Conservation (phyloP, 2,888 invertebrate species). For the Nomada fabriciana region DNA sequence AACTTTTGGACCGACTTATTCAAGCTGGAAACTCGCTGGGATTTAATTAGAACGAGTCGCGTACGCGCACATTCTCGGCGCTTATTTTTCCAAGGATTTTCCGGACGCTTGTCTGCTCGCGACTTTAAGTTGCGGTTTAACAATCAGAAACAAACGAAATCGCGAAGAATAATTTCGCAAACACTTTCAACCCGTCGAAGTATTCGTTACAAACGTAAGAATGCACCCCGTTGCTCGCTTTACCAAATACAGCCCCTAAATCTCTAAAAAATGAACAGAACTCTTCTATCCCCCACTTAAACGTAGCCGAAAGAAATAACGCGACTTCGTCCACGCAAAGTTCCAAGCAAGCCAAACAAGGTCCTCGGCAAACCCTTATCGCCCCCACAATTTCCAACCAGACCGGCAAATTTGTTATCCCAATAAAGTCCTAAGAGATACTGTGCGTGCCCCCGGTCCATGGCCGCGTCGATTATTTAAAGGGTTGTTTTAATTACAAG, state of each 20-base stretch:
- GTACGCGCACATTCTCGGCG: background rate
- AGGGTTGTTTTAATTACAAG: constrained; percentile 55
- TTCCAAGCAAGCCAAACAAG: background rate
- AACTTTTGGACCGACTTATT: constrained; percentile 34
- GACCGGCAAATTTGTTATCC: constrained; percentile 25
- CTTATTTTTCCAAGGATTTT: constrained; percentile 10
- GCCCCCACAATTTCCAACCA: constrained; percentile 3
- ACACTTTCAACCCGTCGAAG: no score
- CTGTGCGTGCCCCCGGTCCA: background rate
- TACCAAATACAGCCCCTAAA: no score
- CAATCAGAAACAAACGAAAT: no score
- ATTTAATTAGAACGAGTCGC: constrained; percentile 53
- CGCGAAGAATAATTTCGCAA: no score
- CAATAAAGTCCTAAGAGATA: constrained; percentile 25
- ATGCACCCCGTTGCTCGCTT: no score
- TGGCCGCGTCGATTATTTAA: constrained; percentile 46
- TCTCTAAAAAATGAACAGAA: background rate
- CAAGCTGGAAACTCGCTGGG: constrained; percentile 27
- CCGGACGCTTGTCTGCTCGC: no score
- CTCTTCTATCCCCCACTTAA: background rate
- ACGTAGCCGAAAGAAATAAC: no score
- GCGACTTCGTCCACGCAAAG: background rate
- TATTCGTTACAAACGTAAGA: no score
- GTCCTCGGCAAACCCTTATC: background rate
- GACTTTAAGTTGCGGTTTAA: no score